Percentiles rank a stretch among this genome's conserved stretches.
Conservation (phyloP, 2,888 invertebrate genomes). For the Lagria hirta region DNA sequence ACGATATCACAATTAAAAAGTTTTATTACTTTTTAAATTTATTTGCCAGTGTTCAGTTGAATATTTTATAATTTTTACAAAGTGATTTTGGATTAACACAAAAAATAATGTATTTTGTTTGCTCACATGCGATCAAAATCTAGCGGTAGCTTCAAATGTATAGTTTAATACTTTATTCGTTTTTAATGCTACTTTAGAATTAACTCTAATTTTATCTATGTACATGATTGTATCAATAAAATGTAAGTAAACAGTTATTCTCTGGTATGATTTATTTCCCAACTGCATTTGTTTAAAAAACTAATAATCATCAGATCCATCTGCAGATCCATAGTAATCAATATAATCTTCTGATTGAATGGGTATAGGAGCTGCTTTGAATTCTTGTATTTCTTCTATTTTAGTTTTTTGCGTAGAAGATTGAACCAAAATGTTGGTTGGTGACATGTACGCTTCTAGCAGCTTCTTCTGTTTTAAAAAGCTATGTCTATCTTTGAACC, state of each 20-base stretch:
- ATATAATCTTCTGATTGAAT: slow-evolving; percentile 5
- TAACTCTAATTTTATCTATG: too few relatives aligned
- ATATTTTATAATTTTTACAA: slow-evolving; percentile 16
- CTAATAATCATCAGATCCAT: slow-evolving; percentile 2
- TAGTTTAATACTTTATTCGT: too few relatives aligned
- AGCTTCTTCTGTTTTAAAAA: slow-evolving; percentile 44
- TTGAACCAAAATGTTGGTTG: slow-evolving; percentile 30
- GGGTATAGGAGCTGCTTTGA: slow-evolving; percentile 26
- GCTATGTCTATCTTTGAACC: slow-evolving; percentile 55
- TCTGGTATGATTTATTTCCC: neutral
- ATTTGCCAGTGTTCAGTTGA: slow-evolving; percentile 5
- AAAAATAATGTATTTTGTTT: neutral
- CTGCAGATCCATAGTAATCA: slow-evolving; percentile 16
- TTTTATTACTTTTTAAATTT: slow-evolving; percentile 56
- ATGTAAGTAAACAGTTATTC: slow-evolving; percentile 13
- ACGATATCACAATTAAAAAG: slow-evolving; percentile 68
- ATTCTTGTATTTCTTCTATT: slow-evolving; percentile 32
- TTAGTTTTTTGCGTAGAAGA: slow-evolving; percentile 13
- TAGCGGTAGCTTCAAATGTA: too few relatives aligned
- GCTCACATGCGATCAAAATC: too few relatives aligned
- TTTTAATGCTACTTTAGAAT: too few relatives aligned
- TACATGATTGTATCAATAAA: slow-evolving; percentile 17
- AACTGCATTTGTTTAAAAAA: slow-evolving; percentile 6
- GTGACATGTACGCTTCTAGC: slow-evolving; percentile 42
- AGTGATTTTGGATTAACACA: slow-evolving; percentile 1